A percentile compares a stretch with the other conserved stretches of the same genome.
Conservation (phyloP, 1,140 invertebrate genomes). For the Drosophila rufa region DNA sequence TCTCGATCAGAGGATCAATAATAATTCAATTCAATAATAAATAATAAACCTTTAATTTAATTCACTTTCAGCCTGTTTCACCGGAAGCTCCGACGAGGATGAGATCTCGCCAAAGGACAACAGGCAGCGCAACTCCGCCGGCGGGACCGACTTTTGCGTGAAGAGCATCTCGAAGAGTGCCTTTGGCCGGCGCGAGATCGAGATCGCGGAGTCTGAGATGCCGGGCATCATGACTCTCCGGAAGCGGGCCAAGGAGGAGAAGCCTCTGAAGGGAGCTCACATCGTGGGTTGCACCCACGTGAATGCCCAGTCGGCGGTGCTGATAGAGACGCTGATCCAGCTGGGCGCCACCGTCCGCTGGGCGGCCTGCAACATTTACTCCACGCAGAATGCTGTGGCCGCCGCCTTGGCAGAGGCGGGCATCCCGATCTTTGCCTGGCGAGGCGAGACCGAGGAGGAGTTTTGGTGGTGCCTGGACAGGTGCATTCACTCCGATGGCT, state of each 20-base stretch:
- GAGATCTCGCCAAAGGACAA: conserved; percentile 91
- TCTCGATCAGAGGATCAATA: too few relatives aligned
- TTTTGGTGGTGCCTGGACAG: conserved; percentile 99
- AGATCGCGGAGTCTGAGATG: conserved; percentile 99
- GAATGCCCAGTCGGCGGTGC: conserved; percentile 97
- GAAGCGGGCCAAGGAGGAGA: conserved; percentile 95
- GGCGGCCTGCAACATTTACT: conserved; percentile 99
- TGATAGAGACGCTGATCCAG: conserved; percentile 96
- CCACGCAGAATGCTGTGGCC: conserved; percentile 97
- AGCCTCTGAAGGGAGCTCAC: conserved; percentile 96
- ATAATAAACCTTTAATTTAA: background rate
- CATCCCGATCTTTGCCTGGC: conserved; percentile 96
- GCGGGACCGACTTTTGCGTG: conserved; percentile 94
- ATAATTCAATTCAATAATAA: too few relatives aligned
- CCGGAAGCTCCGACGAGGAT: conserved; percentile 92
- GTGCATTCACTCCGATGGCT: conserved; percentile 91
- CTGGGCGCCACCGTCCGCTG: conserved; percentile 96
- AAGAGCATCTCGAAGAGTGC: conserved; percentile 95
- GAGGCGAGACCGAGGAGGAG: conserved; percentile 97
- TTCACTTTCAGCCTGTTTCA: conserved; percentile 90
- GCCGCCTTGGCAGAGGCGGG: conserved; percentile 96
- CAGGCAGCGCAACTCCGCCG: conserved; percentile 90
- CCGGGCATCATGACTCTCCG: conserved; percentile 97
- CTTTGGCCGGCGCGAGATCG: conserved; percentile 94
- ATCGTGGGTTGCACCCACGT: conserved; percentile 99